Evolutionary conservation across 2,113 vertebrate species (phyloP).

Genomic region (Neodontobutis hainanensis): DNA sequence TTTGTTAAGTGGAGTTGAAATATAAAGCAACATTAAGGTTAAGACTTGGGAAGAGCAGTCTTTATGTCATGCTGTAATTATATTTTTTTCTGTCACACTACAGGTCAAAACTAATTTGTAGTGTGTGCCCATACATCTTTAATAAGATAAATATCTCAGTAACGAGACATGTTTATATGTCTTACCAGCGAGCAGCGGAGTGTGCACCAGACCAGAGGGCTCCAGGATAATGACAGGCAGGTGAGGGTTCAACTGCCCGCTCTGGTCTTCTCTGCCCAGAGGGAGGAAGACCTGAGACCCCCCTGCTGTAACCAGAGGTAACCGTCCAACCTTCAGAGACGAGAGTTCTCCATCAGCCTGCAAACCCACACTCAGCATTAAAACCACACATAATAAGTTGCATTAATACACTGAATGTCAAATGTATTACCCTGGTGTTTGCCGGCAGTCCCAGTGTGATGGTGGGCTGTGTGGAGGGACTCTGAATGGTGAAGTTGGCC

Average conservation of each 20-base stretch:
- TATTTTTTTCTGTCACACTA: too few relatives aligned
- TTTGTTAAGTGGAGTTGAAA: too few relatives aligned
- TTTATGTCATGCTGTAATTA: too few relatives aligned
- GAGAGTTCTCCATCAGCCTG: slow-evolving; percentile 85
- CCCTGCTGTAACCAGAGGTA: slow-evolving; percentile 75
- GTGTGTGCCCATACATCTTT: too few relatives aligned
- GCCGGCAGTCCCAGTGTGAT: slow-evolving; percentile 91
- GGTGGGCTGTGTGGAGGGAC: slow-evolving; percentile 85
- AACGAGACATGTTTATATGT: not conserved
- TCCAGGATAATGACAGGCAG: slow-evolving; percentile 93
- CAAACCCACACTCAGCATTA: slow-evolving; percentile 17
- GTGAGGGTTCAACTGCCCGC: slow-evolving; percentile 78
- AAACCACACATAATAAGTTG: not conserved
- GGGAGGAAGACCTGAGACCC: slow-evolving; percentile 82
- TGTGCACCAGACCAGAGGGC: slow-evolving; percentile 81
- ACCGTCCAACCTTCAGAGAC: slow-evolving; percentile 77
- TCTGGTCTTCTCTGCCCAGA: slow-evolving; percentile 85
- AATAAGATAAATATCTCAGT: too few relatives aligned
- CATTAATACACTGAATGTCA: too few relatives aligned
- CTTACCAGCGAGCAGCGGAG: slow-evolving; percentile 85
- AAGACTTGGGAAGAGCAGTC: too few relatives aligned
- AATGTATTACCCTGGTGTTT: slow-evolving; percentile 82
- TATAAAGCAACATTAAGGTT: too few relatives aligned
- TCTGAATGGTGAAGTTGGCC: slow-evolving; percentile 85
- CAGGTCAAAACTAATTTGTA: too few relatives aligned